phyloP scores from a whole-genome alignment of 2,888 invertebrate species.

The Pterobdella sp. region DNA sequence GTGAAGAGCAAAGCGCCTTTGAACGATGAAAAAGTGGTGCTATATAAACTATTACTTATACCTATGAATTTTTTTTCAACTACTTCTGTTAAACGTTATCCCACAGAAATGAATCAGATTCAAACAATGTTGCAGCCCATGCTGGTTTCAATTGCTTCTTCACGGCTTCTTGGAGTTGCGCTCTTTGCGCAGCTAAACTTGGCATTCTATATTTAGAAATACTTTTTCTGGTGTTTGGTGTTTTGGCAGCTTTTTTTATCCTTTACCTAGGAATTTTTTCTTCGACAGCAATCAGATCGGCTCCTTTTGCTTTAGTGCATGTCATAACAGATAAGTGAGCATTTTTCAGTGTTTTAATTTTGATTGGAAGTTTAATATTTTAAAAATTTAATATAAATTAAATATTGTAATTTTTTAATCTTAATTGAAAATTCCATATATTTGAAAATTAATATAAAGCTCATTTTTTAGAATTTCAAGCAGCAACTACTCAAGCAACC shows the following conservation, averaged over 20 bases:
- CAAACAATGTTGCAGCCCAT: not conserved
- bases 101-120: too few relatives aligned
- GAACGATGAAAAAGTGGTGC: too few relatives aligned
- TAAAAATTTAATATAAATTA: not conserved
- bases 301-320: not conserved
- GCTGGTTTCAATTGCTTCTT: constrained; percentile 30
- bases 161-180: constrained; percentile 48
- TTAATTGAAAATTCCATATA: not conserved
- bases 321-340: not conserved
- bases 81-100: too few relatives aligned
- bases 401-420: not conserved
- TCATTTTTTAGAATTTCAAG: not conserved
- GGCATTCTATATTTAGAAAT: constrained; percentile 45
- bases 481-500: not conserved
- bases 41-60: not conserved
- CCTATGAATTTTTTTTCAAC: too few relatives aligned
- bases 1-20: too few relatives aligned
- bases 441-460: not conserved
- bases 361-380: not conserved
- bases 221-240: constrained; percentile 42
- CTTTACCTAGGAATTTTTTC: not conserved
- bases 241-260: not conserved
- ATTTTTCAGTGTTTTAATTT: not conserved
- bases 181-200: constrained; percentile 44
- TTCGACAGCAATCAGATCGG: not conserved